Evolutionary conservation across 2,797 vertebrate species (phyloP).

Genomic region (Trematomus bernacchii): DNA sequence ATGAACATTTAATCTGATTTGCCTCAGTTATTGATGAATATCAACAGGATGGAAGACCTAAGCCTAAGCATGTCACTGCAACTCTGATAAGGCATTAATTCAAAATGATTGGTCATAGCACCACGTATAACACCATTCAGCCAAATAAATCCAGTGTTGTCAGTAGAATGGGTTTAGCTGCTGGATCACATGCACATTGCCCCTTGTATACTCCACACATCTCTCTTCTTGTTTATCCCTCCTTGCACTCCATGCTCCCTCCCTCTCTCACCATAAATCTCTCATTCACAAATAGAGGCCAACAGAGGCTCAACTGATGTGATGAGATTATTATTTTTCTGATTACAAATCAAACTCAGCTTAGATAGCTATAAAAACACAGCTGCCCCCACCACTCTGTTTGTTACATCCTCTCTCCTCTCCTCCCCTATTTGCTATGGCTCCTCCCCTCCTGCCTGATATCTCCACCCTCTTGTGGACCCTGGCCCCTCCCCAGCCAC

Average conservation of each 20-base stretch:
- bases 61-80: background rate
- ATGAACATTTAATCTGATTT: constrained; percentile 9
- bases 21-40: constrained; percentile 9
- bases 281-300: constrained; percentile 85
- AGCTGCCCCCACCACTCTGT: constrained; percentile 7
- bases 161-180: constrained; percentile 24
- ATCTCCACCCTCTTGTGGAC: constrained; percentile 50
- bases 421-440: constrained; percentile 35
- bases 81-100: background rate
- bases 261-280: constrained; percentile 74
- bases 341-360: constrained; percentile 84
- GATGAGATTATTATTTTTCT: constrained; percentile 82
- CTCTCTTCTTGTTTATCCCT: constrained; percentile 57
- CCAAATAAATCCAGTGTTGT: constrained; percentile 38
- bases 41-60: background rate
- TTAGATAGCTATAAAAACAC: constrained; percentile 65
- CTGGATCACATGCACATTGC: constrained; percentile 24
- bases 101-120: constrained; percentile 10
- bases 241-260: constrained; percentile 23
- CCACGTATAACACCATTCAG: background rate
- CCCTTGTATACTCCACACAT: background rate
- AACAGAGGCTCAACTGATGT: constrained; percentile 84
- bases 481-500: constrained; percentile 43
- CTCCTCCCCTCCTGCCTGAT: constrained; percentile 42
- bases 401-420: constrained; percentile 29